Conservation (phyloP, 2,797 vertebrate species). For the Eulemur coronatus region DNA sequence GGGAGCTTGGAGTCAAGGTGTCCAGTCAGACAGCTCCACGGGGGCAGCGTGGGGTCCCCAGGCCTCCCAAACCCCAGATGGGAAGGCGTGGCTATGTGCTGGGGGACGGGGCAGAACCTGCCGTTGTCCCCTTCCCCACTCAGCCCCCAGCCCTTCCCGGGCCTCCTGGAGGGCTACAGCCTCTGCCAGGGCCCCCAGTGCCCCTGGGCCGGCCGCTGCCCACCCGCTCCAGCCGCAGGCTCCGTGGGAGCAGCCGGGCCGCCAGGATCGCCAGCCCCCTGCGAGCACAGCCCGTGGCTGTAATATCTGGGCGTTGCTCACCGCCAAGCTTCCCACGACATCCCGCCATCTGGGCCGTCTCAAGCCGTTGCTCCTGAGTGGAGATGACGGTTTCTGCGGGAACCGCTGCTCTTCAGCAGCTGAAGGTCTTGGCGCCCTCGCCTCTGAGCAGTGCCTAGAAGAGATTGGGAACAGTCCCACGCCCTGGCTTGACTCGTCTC, state of each 20-base stretch:
- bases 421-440: not conserved
- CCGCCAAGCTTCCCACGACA: not conserved
- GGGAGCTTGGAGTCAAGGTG: not conserved
- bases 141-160: not conserved
- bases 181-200: not conserved
- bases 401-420: not conserved
- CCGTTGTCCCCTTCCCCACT: accelerated
- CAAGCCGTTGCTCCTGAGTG: not conserved
- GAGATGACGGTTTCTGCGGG: not conserved
- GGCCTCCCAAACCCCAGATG: not conserved
- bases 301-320: not conserved
- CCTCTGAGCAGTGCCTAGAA: not conserved
- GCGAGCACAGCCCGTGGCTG: not conserved
- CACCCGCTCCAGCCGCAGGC: not conserved
- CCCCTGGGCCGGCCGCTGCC: not conserved
- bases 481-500: not conserved
- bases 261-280: not conserved
- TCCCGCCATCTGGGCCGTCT: not conserved
- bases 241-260: not conserved
- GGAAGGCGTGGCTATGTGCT: accelerated
- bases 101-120: accelerated
- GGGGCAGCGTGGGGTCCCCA: not conserved
- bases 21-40: accelerated
- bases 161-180: not conserved
- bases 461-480: not conserved